Base-by-base conservation (phyloP, 53 echinoderm and acorn worm genomes). In the Zoroaster sp. region DNA sequence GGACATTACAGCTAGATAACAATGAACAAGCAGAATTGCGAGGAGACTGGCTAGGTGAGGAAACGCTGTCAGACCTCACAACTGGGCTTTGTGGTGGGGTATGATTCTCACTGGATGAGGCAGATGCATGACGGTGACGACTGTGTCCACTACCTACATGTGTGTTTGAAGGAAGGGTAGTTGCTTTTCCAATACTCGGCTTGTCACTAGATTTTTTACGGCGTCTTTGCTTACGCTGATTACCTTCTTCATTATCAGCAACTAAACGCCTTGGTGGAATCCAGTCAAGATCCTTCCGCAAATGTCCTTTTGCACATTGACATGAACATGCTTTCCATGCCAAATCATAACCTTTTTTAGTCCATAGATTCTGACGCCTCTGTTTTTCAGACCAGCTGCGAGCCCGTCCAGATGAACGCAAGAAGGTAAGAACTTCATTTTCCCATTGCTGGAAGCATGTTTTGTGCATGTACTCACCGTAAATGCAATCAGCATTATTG, bases 271-370 rank as follows among this genome's bases (percentile, higher is more conserved):
- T 85, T 47, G 99, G 99, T 44, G 99, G 99, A 39, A 99, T 78
- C 99, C 99, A 99, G 59, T 99, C 96, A 4, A 99, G 91, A 91
- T 99, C 99, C 77, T 99, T 99, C 33, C 99, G 96, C 78, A 99
- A 44, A 87, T 99, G 99, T 15, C 99, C 99, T 79, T 99, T 99
- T 4, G 89, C 86, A 70, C 99, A 99, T 74, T 90, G 93, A 73
- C 99, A 99, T 13, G 99, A 99, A 72, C 99, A 99, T 31, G 99
- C 99, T 74, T 99, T 99, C 99, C 99, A 99, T 17, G 99, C 99
- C 54, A 99, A 89, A 53, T 99, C 99, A 54, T 99, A 99, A 5
- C 99, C 99, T 75, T 99, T 99, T 92, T 99, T 99, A 38, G 99
- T 99, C 99, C 99, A 99, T 71, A 99, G 68, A 53, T 99, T 99